A percentile compares a stretch with the other conserved stretches of the same genome.
Conservation (phyloP, 2,113 vertebrate genomes). For the Toxotes jaculatrix region DNA sequence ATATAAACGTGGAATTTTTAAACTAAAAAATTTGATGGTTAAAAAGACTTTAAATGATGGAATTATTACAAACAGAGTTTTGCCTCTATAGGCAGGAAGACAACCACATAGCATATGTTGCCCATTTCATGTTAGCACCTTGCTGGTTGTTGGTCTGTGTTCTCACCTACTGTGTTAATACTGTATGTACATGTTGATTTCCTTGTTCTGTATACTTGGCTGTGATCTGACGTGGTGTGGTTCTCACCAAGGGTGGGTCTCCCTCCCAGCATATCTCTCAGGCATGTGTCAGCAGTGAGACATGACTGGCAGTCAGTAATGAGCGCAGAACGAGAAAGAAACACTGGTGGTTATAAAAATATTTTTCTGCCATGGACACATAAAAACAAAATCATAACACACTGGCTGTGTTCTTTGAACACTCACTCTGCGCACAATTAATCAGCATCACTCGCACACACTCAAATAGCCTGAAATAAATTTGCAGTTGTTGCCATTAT, state of each 20-base stretch:
- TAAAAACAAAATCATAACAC: constrained; percentile 18
- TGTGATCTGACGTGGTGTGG: constrained; percentile 27
- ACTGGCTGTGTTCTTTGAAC: constrained; percentile 14
- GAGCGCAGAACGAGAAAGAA: constrained; percentile 40
- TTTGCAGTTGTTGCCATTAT: constrained; percentile 51
- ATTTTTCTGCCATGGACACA: constrained; percentile 6
- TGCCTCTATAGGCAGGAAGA: constrained; percentile 16
- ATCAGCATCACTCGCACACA: constrained; percentile 11
- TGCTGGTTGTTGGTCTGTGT: constrained; percentile 29
- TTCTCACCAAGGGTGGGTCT: constrained; percentile 12
- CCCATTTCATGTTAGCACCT: constrained; percentile 40
- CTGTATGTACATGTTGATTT: constrained; percentile 32
- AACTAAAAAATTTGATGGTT: background rate
- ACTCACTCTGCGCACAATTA: constrained; percentile 20
- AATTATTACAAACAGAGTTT: background rate
- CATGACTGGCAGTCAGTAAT: constrained; percentile 61
- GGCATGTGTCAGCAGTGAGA: constrained; percentile 30
- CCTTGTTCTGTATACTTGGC: constrained; percentile 30
- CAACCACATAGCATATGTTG: constrained; percentile 29
- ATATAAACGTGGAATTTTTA: background rate
- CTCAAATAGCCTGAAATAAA: constrained; percentile 20
- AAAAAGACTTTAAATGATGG: background rate
- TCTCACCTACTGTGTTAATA: constrained; percentile 58
- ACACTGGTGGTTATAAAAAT: constrained; percentile 44
- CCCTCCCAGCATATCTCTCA: constrained; percentile 18